Conservation (phyloP, 2,888 invertebrate genomes). For the Theretra japonica region DNA sequence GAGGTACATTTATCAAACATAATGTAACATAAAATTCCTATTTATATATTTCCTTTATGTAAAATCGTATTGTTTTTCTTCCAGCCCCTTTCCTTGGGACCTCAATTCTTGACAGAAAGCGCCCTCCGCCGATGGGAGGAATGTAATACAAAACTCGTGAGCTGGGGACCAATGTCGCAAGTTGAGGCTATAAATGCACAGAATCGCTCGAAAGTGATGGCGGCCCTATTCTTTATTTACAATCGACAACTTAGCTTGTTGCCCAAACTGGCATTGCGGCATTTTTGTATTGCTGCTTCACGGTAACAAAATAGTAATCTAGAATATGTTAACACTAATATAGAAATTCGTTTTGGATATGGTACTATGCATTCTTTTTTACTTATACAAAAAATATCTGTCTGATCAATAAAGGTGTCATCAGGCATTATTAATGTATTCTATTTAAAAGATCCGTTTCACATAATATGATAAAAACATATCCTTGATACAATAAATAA, state of each 20-base stretch:
- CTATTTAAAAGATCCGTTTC: no score
- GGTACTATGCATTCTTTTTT: background rate
- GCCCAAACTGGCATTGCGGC: constrained; percentile 90
- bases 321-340: background rate
- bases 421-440: no score
- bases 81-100: constrained; percentile 90
- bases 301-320: constrained; percentile 79
- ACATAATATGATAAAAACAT: no score
- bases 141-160: constrained; percentile 93
- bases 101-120: constrained; percentile 92
- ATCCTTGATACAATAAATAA: no score
- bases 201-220: constrained; percentile 95
- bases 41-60: background rate
- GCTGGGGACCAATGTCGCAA: constrained; percentile 96
- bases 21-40: no score
- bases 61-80: constrained; percentile 42
- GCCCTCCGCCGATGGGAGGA: constrained; percentile 94
- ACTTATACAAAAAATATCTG: no score
- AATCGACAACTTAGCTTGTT: constrained; percentile 93
- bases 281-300: constrained; percentile 92
- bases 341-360: no score
- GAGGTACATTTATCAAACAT: constrained; percentile 84
- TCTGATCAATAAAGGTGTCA: no score
- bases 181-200: constrained; percentile 96
- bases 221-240: constrained; percentile 94